Percentiles rank a stretch among this genome's conserved stretches.
These are phyloP conservation scores for Griposia aprilina DNA, from an alignment of 2,888 invertebrate species.

Conservation along the genomic window DNA sequence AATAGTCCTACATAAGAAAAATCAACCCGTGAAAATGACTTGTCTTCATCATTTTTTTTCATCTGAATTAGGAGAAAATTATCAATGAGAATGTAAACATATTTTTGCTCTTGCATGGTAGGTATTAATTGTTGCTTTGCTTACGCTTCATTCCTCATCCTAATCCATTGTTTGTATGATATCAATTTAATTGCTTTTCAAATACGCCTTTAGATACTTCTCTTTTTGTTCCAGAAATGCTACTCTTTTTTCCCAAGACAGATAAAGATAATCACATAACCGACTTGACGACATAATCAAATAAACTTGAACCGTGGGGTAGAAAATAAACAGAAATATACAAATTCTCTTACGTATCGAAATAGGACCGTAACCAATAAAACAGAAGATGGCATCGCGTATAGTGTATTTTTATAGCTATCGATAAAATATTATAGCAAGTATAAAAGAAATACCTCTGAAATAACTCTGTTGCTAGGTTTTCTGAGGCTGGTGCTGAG, in stretches of 20 bases:
- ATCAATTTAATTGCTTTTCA: background rate
- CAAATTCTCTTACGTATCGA: slow-evolving; percentile 35
- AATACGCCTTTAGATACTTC: background rate
- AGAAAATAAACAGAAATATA: slow-evolving; percentile 43
- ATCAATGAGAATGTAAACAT: no score
- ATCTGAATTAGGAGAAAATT: background rate
- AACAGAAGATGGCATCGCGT: slow-evolving; percentile 44
- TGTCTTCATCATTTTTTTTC: background rate
- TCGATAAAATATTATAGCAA: slow-evolving; percentile 59
- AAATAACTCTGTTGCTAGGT: slow-evolving; percentile 22
- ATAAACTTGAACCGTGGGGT: slow-evolving; percentile 14
- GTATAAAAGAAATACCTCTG: slow-evolving; percentile 27
- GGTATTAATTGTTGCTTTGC: background rate
- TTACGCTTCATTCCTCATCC: background rate
- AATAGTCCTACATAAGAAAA: background rate
- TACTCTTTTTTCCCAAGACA: background rate
- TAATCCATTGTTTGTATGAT: background rate
- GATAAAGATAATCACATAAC: slow-evolving; percentile 8
- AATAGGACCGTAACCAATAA: slow-evolving; percentile 47
- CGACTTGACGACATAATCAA: slow-evolving; percentile 1
- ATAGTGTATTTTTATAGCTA: slow-evolving; percentile 51
- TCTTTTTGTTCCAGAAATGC: background rate
- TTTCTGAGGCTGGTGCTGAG: background rate
- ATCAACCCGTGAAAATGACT: background rate
- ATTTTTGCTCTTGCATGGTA: background rate